Conservation (phyloP, 1,140 invertebrate species). For the Drosophila arizonae region DNA sequence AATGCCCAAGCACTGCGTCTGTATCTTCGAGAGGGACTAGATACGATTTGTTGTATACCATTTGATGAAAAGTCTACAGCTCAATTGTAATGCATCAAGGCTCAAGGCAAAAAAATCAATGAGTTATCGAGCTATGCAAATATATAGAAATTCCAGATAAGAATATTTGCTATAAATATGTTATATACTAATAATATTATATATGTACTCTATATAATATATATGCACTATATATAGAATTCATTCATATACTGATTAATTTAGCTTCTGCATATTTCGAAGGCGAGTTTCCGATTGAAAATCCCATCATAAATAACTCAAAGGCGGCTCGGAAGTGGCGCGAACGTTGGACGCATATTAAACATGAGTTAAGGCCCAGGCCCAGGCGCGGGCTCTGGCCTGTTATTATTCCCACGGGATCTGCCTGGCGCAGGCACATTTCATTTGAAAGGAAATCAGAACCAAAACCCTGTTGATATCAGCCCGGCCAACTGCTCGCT, state of each 20-base stretch:
- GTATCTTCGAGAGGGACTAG: neutral
- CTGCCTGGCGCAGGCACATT: constrained; percentile 5
- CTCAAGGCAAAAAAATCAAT: no score
- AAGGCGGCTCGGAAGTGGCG: constrained; percentile 61
- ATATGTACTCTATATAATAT: neutral
- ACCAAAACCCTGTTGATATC: constrained; percentile 41
- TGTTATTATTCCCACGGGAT: constrained; percentile 76
- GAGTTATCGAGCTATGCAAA: no score
- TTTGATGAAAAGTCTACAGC: neutral
- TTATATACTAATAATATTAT: no score
- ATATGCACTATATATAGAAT: neutral
- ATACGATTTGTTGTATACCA: neutral
- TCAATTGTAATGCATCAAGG: no score
- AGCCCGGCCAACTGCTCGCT: constrained; percentile 15
- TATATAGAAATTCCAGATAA: no score
- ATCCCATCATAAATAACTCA: constrained; percentile 34
- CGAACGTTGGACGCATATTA: constrained; percentile 65
- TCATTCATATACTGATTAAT: constrained; percentile 3
- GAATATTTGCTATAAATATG: no score
- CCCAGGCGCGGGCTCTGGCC: neutral
- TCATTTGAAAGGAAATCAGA: constrained; percentile 26
- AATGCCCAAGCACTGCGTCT: neutral
- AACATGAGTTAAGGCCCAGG: constrained; percentile 42
- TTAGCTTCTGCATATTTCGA: constrained; percentile 5
- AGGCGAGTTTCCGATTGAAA: constrained; percentile 16